Base-by-base conservation (phyloP, 1,140 invertebrate species). In the Drosophila lowei region DNA sequence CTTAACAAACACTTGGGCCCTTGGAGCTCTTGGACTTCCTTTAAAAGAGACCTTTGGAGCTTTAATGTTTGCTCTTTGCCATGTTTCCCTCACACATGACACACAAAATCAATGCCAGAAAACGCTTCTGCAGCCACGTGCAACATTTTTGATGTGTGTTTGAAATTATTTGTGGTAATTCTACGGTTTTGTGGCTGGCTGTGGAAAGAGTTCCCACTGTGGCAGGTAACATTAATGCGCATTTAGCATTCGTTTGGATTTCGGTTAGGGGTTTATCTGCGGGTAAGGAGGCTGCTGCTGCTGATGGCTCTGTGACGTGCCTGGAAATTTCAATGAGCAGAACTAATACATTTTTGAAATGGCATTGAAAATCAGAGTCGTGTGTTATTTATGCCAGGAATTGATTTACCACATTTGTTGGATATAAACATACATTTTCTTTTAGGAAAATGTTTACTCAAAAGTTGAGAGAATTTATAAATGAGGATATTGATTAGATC, bases 121-220 rank as follows among this genome's bases (percentile, higher is more conserved):
- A 68, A 70, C 18, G 44, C 30, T 49, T 67, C 67, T 68, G 64
- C 11, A 38, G 34, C 34, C 34, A 57, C 66, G 66, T 70, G 66
- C 66, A 68, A 70, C 18, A 49, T 49, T 49, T 67, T 68, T 68
- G 64, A 38, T 34, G 49, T 68, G 64, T 34, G 52, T 41, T 56
- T 15, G 23, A 68, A 70, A 67, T 70, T 68, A 70, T 70, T 70
- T 70, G 64, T 49, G 66, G 66, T 57, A 57, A 68, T 68, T 70
- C 50, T 43, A 34, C 16, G 15, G 7, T 15, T 38, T 13, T 68
- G 64, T 42, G 28, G 15, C 18, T 1, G 13, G 2, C 8, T 15
- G 41, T 7, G 8, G 9, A 55, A 68, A 57, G 63, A 66, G 63
- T 57, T 70, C 13, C 13, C 21, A 46, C 65, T 68, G 52, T 48